Evolutionary conservation across 2,888 invertebrate species (phyloP).

Genomic region (Uropetala carovei): DNA sequence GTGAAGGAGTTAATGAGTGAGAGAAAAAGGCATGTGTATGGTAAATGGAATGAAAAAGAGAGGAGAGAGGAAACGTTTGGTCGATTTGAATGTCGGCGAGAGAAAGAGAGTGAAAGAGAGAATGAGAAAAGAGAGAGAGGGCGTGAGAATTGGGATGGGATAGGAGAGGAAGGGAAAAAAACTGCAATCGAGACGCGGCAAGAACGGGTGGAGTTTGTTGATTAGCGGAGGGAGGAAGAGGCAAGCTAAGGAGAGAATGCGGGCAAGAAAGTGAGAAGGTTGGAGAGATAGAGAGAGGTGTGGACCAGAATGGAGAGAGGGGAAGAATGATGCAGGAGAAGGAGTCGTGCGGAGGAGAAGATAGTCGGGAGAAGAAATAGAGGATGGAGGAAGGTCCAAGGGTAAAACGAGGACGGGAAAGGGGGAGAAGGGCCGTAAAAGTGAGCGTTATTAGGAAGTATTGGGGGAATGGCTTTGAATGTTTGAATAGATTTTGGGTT

Average conservation of each 20-base stretch:
- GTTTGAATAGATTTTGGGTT: conserved; percentile 27
- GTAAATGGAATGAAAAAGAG: background rate
- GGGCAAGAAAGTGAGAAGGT: background rate
- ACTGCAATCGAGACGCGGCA: background rate
- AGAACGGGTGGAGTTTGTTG: background rate
- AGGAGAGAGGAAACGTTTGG: background rate
- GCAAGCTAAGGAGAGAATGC: background rate
- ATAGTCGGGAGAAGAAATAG: background rate
- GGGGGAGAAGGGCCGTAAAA: background rate
- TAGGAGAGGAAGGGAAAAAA: background rate
- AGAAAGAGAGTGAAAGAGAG: background rate
- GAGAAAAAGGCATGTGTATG: background rate
- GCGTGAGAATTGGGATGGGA: background rate
- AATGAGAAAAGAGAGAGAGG: conserved; percentile 10
- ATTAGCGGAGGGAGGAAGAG: background rate
- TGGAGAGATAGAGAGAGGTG: background rate
- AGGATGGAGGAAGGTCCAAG: background rate
- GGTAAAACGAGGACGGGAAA: background rate
- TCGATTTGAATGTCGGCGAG: background rate
- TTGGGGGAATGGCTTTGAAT: background rate
- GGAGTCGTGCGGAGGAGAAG: background rate
- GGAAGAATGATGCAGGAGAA: background rate
- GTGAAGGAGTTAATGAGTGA: background rate
- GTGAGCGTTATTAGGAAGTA: background rate
- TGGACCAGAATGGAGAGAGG: background rate